Evolutionary conservation across 1,140 invertebrate genomes (phyloP), one percentile per base, ranked within the genome.

Genomic region (Danaus plexippus): DNA sequence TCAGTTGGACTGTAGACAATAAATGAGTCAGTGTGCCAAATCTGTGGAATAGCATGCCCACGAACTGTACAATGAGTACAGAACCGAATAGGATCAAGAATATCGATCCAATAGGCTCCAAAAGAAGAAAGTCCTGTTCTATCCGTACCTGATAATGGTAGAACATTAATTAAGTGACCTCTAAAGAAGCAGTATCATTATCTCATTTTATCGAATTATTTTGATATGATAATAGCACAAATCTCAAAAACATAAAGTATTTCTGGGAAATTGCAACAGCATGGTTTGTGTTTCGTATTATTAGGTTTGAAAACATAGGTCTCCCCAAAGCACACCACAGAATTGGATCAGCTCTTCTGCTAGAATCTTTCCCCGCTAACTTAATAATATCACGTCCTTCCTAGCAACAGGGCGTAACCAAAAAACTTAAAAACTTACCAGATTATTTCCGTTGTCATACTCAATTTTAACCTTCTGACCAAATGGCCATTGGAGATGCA

Each of bases 11-110:
- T 0, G 97, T 97, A 0, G 98, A 96, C 62, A 99, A 88, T 71
- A 99, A 97, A 83, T 99, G 98, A 0, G 97, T 95, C 45, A 99
- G 89, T 3, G 98, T 99, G 48, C 96, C 97, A 70, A 99, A 96
- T 18, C 98, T 93, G 92, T 99, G 98, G 90, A 98, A 96, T 87
- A 99, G 89, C 98, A 99, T 99, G 41, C 96, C 97, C 10, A 93
- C 90, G 81, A 99, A 99, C 87, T 99, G 97, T 63, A 99, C 97
- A 1, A 97, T 78, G 77, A 99, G 89, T 87, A 99, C 98, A 1
- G 97, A 88, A 6, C 96, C 96, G 80, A 99, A 99, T 88, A 99
- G 98, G 78, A 98, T 94, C 45, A 99, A 94, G 78, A 99, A 98
- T 0, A 99, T 92, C 1, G 99, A 89, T 87, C 97, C 97, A 54